Base-by-base conservation (phyloP, 64 coral and sea anemone genomes). In the Anthopleura sola region DNA sequence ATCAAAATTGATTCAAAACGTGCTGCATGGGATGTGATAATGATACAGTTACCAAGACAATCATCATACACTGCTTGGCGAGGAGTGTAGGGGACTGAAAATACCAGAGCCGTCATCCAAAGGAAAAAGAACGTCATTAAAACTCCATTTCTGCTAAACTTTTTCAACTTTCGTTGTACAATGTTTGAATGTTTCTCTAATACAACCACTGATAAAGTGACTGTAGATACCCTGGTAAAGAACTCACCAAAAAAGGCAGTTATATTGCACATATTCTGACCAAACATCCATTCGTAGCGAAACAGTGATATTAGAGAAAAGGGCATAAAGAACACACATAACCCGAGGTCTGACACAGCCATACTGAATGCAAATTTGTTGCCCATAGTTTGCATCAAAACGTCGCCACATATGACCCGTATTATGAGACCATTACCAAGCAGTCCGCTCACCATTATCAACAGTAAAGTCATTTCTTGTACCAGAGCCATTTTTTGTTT, bases 361-460 rank as follows among this genome's bases (percentile, higher is more conserved):
- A 83, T 60, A 3, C 3, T 56, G 0, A 83, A 55, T 12, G 23
- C 46, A 49, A 83, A 49, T 13, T 53, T 60, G 32, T 83, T 83
- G 14, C 82, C 23, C 82, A 56, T 20, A 16, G 82, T 83, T 26
- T 83, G 82, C 82, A 83, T 83, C 17, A 83, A 38, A 16, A 36
- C 49, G 36, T 53, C 34, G 18, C 47, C 39, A 31, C 1, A 54
- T 9, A 83, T 34, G 2, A 83, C 44, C 20, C 55, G 49, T 24
- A 83, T 24, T 9, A 83, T 32, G 3, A 36, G 32, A 18, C 82
- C 50, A 83, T 83, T 83, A 48, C 82, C 82, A 19, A 83, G 6
- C 36, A 56, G 5, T 0, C 82, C 82, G 26, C 17, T 19, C 15
- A 83, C 17, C 48, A 83, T 83, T 3, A 83, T 83, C 36, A 79